Conservation (phyloP, 2,888 invertebrate genomes). For the Limnephilus rhombicus region DNA sequence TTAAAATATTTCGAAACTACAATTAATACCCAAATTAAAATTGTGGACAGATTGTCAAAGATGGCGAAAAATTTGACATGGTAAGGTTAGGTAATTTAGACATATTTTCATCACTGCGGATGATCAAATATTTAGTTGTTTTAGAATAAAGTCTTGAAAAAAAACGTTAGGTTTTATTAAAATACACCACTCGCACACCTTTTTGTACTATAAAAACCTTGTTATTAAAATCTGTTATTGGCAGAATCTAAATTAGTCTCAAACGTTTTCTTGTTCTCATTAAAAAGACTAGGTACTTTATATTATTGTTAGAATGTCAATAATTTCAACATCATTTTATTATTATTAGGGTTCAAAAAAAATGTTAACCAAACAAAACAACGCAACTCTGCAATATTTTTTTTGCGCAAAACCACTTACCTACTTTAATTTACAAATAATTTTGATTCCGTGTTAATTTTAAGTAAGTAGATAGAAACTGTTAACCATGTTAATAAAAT, state of each 20-base stretch:
- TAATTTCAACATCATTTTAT: neutral
- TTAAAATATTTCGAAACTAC: neutral
- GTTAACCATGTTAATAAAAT: neutral
- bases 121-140: neutral
- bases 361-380: neutral
- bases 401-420: neutral
- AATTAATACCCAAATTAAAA: no score
- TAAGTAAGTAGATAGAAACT: neutral
- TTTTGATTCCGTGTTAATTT: neutral
- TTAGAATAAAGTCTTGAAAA: neutral
- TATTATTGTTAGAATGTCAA: slow-evolving; percentile 7
- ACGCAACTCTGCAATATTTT: neutral
- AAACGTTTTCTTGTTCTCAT: neutral
- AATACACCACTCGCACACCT: neutral
- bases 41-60: neutral
- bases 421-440: neutral
- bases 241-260: neutral
- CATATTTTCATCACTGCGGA: neutral
- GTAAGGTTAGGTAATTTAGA: neutral
- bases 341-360: neutral
- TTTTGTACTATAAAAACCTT: neutral
- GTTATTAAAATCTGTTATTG: neutral
- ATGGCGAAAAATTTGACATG: neutral
- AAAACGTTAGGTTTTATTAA: neutral
- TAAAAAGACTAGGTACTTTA: neutral